Evolutionary conservation across 2,113 vertebrate genomes (phyloP).

Genomic region (Phodopus roborovskii): DNA sequence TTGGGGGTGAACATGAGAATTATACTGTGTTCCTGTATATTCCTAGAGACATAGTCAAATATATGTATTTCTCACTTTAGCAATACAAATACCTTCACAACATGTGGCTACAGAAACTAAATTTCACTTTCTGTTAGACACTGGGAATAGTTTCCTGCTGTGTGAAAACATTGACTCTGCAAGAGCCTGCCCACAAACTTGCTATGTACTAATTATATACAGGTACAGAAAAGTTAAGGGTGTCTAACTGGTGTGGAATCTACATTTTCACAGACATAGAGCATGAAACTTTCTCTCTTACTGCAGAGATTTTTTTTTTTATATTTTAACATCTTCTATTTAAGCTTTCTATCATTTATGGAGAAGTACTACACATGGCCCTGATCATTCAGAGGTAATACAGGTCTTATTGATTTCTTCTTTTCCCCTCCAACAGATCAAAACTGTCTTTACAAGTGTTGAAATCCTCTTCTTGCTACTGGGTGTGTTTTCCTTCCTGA

Average conservation of each 20-base stretch:
- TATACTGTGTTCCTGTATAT: not conserved
- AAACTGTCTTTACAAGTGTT: not conserved
- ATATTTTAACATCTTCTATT: not conserved
- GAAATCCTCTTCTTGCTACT: not conserved
- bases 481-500: not conserved
- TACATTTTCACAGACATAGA: not conserved
- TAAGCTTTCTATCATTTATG: not conserved
- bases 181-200: not conserved
- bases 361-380: not conserved
- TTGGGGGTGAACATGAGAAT: not conserved
- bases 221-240: too few species aligned
- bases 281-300: not conserved
- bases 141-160: not conserved
- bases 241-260: fast-evolving
- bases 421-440: not conserved
- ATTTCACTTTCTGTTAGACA: not conserved
- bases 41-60: not conserved
- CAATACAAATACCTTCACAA: not conserved
- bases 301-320: not conserved
- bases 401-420: not conserved
- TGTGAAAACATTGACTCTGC: not conserved
- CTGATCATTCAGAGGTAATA: not conserved
- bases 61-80: constrained; percentile 13
- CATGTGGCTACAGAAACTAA: not conserved
- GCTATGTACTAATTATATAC: too few species aligned